Base-by-base conservation (phyloP, 2,113 vertebrate genomes). In the Gnathonemus longibarbis region DNA sequence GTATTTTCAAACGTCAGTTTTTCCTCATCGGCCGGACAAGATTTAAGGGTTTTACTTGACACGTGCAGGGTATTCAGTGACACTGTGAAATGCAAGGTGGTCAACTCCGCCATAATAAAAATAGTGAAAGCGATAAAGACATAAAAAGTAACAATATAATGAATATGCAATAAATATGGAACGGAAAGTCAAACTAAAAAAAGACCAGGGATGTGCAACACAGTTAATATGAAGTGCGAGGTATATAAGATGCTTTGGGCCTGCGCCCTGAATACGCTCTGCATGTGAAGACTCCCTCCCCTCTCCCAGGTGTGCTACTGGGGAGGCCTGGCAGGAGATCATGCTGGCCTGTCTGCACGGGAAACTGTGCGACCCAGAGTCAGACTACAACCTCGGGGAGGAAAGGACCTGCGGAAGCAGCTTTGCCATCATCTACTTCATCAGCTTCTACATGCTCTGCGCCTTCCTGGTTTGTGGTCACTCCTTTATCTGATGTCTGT, bases 381-480 rank as follows among this genome's bases (percentile, higher is more conserved):
- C 98, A 0, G 98, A 99, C 90, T 97, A 96, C 92, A 97, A 92
- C 91, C 97, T 97, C 0, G 98, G 98, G 17, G 98, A 99, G 92
- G 98, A 99, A 91, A 96, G 96, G 93, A 97, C 98, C 0, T 99
- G 98, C 88, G 98, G 98, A 89, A 99, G 97, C 94, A 97, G 97
- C 94, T 99, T 99, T 90, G 98, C 98, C 91, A 98, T 99, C 1
- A 91, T 99, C 93, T 99, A 99, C 92, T 99, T 99, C 94, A 99
- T 99, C 95, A 98, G 96, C 50, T 99, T 99, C 95, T 99, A 99
- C 93, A 99, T 99, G 98, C 97, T 99, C 85, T 99, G 98, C 90
- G 98, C 98, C 0, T 99, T 99, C 94, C 95, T 99, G 98, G 98
- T 99, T 95, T 92, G 93, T 90, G 88, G 87, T 87, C n/a, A 62